A percentile compares a stretch with the other conserved stretches of the same genome.
phyloP scores from a whole-genome alignment of 2,888 invertebrate genomes.

The Epiblema foenella region DNA sequence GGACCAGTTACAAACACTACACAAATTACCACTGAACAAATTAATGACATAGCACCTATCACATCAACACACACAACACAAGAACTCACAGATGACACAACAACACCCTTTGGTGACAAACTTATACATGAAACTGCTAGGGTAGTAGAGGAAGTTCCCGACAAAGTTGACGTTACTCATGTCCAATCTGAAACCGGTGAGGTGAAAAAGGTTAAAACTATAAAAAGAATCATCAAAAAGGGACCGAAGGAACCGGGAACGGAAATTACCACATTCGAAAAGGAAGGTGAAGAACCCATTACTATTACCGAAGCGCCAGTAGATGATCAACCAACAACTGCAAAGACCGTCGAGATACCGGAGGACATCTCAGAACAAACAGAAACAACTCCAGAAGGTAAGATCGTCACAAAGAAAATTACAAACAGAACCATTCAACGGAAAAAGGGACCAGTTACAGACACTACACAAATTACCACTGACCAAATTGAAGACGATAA shows the following conservation, averaged over 20 bases:
- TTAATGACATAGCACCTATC: too few species aligned
- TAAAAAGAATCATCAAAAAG: constrained; percentile 75
- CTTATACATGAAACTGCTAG: constrained; percentile 17
- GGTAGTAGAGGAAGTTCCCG: constrained; percentile 21
- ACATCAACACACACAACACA: constrained; percentile 38
- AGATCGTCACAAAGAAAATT: constrained; percentile 2
- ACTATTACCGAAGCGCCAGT: constrained; percentile 54
- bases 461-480: constrained; percentile 53
- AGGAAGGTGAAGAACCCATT: constrained; percentile 64
- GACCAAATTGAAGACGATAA: background rate
- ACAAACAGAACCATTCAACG: constrained; percentile 56
- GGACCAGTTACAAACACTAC: constrained; percentile 57
- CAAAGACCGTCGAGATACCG: constrained; percentile 50
- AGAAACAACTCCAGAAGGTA: constrained; percentile 7
- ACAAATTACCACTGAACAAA: constrained; percentile 46
- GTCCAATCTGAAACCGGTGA: constrained; percentile 65
- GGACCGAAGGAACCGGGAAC: constrained; percentile 75
- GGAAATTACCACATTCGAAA: constrained; percentile 74
- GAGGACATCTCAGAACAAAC: background rate
- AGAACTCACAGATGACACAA: constrained; percentile 58
- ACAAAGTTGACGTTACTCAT: constrained; percentile 56
- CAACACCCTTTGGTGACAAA: constrained; percentile 51
- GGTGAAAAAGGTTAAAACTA: constrained; percentile 63
- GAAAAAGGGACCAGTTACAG: constrained; percentile 62
- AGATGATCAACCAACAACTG: constrained; percentile 54